phyloP scores from a whole-genome alignment of 2,888 invertebrate genomes.

The Eupithecia subumbrata region DNA sequence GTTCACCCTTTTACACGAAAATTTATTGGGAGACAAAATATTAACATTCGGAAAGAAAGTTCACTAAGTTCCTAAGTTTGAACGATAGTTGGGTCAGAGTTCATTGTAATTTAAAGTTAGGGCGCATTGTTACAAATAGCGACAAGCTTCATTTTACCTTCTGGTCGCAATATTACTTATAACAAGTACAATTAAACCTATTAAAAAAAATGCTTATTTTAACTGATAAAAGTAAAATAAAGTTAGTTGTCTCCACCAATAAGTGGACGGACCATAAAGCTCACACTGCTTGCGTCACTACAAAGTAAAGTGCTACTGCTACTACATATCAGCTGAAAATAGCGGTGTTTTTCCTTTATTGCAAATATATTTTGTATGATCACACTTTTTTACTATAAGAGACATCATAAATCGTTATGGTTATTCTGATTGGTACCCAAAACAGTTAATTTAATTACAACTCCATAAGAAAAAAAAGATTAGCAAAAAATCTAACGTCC shows the following conservation, averaged over 20 bases:
- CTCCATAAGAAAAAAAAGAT: not conserved
- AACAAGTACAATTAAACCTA: not conserved
- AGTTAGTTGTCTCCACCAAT: not conserved
- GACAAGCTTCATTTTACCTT: not conserved
- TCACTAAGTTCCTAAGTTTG: slow-evolving; percentile 17
- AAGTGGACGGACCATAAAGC: not conserved
- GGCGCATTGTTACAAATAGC: not conserved
- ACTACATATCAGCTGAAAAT: not conserved
- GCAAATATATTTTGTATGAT: not conserved
- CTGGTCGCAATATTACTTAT: not conserved
- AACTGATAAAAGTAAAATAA: not conserved
- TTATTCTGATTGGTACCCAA: not conserved
- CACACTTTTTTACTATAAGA: not conserved
- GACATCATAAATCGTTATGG: not conserved
- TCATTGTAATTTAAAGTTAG: slow-evolving; percentile 13
- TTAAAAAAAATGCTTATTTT: too few species aligned
- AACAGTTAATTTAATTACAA: not conserved
- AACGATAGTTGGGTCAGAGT: slow-evolving; percentile 35
- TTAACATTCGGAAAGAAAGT: slow-evolving; percentile 31
- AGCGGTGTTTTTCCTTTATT: not conserved
- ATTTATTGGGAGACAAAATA: slow-evolving; percentile 37
- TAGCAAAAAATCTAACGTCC: not conserved
- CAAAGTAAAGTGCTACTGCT: not conserved
- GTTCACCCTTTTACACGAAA: slow-evolving; percentile 52
- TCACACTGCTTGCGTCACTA: not conserved